Conservation (phyloP, 2,888 invertebrate genomes). For the Cerastis leucographa region DNA sequence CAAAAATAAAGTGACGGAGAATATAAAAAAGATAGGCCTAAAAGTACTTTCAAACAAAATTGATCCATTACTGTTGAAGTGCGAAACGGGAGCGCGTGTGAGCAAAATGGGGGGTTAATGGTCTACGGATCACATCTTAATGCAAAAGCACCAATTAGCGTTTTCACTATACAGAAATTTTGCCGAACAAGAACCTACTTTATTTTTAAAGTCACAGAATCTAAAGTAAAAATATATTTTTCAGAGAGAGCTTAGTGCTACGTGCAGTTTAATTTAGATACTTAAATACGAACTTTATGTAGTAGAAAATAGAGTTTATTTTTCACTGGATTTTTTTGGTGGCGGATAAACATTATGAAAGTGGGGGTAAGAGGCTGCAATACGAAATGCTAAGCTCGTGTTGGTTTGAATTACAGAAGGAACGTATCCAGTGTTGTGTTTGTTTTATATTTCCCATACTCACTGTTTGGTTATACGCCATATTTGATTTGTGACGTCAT, state of each 20-base stretch:
- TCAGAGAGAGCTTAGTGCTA: slow-evolving; percentile 12
- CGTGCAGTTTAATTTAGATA: slow-evolving; percentile 41
- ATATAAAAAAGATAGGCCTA: slow-evolving; percentile 52
- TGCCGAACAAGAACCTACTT: slow-evolving; percentile 23
- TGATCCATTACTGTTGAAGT: slow-evolving; percentile 66
- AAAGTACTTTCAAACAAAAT: slow-evolving; percentile 62
- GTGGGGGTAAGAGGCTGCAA: slow-evolving; percentile 67
- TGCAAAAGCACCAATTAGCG: slow-evolving; percentile 75
- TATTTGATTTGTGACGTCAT: slow-evolving; percentile 71
- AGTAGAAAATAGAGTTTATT: slow-evolving; percentile 26
- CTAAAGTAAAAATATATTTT: background rate
- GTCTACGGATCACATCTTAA: slow-evolving; percentile 73
- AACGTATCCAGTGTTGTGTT: slow-evolving; percentile 62
- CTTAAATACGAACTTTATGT: slow-evolving; percentile 40
- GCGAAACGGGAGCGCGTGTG: slow-evolving; percentile 63
- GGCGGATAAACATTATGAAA: slow-evolving; percentile 69
- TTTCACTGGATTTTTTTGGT: slow-evolving; percentile 43
- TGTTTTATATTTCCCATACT: slow-evolving; percentile 67
- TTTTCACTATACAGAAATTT: slow-evolving; percentile 50
- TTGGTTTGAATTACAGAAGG: slow-evolving; percentile 69
- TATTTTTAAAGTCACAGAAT: slow-evolving; percentile 12
- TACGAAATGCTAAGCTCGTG: slow-evolving; percentile 69
- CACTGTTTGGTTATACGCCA: slow-evolving; percentile 66
- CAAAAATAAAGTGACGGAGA: slow-evolving; percentile 34
- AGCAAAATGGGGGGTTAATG: slow-evolving; percentile 74